Evolutionary conservation across 2,113 vertebrate genomes (phyloP).

Genomic region (Xyrauchen texanus): DNA sequence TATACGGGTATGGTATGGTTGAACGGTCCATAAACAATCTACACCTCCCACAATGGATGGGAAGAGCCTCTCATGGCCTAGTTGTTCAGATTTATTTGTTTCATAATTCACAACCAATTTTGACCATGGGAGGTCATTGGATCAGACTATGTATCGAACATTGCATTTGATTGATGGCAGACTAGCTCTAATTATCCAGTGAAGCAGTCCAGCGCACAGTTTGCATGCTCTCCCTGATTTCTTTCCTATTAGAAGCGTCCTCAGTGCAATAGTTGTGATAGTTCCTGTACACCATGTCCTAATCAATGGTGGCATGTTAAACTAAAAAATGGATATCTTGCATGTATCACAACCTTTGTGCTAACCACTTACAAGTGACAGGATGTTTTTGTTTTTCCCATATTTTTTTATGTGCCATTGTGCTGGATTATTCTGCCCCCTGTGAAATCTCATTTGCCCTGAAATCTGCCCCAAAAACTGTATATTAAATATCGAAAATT

Average conservation of each 20-base stretch:
- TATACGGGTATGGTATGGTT: constrained; percentile 21
- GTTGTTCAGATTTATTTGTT: constrained; percentile 59
- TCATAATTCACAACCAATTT: constrained; percentile 65
- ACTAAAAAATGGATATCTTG: no score
- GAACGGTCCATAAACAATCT: constrained; percentile 11
- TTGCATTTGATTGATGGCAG: constrained; percentile 56
- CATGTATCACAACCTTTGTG: no score
- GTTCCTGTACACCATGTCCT: no score
- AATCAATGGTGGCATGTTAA: no score
- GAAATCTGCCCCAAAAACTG: no score
- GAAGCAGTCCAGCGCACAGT: constrained; percentile 30
- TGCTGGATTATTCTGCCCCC: no score
- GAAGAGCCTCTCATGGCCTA: constrained; percentile 37
- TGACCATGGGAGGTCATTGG: constrained; percentile 53
- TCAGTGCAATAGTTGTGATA: neutral
- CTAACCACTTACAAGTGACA: no score
- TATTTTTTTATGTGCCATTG: no score
- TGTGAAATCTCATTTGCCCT: no score
- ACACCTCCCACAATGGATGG: constrained; percentile 31
- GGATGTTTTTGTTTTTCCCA: no score
- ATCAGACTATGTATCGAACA: constrained; percentile 53
- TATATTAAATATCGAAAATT: no score
- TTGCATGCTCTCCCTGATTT: constrained; percentile 36
- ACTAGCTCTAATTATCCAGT: constrained; percentile 33
- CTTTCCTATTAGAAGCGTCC: constrained; percentile 42